phyloP scores from a whole-genome alignment of 2,113 vertebrate genomes.

The Alethe diademata region DNA sequence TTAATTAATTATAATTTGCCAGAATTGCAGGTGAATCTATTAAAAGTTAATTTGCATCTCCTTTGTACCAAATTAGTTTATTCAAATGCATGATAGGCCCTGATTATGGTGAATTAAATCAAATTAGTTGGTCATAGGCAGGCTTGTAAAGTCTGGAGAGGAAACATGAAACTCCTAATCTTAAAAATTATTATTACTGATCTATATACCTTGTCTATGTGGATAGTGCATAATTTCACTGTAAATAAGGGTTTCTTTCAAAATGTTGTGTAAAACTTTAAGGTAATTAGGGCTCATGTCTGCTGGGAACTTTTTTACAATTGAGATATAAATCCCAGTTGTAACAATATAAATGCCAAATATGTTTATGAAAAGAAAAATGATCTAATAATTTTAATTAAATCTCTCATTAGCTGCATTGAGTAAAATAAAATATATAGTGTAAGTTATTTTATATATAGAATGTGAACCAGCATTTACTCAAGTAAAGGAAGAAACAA shows the following conservation, averaged over 20 bases:
- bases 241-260: background rate
- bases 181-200: background rate
- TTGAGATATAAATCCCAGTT: slow-evolving; percentile 62
- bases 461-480: background rate
- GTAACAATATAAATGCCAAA: background rate
- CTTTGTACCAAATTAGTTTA: background rate
- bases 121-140: background rate
- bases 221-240: background rate
- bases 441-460: background rate
- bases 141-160: background rate
- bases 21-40: background rate
- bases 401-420: background rate
- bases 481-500: background rate
- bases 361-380: background rate
- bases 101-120: background rate
- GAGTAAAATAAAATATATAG: background rate
- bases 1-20: background rate
- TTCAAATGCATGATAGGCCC: background rate
- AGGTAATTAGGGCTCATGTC: background rate
- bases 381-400: background rate
- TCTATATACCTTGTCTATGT: background rate
- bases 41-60: background rate
- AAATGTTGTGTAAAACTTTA: background rate
- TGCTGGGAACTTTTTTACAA: background rate
- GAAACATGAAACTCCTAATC: background rate